Base-by-base conservation (phyloP, 2,888 invertebrate species). In the Noctua fimbriata region DNA sequence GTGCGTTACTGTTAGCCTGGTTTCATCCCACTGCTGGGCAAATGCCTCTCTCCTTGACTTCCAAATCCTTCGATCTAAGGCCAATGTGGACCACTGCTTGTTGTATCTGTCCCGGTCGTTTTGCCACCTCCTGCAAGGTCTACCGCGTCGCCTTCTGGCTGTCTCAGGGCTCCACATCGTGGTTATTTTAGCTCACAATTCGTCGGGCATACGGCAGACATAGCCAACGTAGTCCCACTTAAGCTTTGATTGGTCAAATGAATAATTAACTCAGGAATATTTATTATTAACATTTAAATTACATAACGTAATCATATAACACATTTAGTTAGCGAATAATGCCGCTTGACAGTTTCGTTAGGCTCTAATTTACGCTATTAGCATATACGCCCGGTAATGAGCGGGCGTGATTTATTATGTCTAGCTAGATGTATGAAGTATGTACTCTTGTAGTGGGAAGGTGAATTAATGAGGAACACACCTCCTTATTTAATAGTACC, bases 371-470 rank as follows among this genome's bases (percentile, higher is more conserved):
- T 76, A 72, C 47, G 67, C 66, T 87, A 81, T 88, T 87, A 78
- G 44, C 69, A 79, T 66, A 83, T 41, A 73, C 60, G 71, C 21
- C 47, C 32, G 67, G 69, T 85, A 78, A 86, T 78, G 72, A 78
- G 73, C 69, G 55, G 28, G 16, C 52, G 71, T 87, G 84, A 87
- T 87, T 78, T 72, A 88, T 83, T 87, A 75, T 60, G 58, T 77
- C 49, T 86, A 55, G 70, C 55, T 72, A 7, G 6, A 7, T 41
- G 14, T 75, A 32, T 63, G 41, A 24, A 24, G n/a, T 47, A 70
- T 12, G 60, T 84, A 49, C 36, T 67, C 67, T 69, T 70, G 69
- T 81, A 63, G 47, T 49, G 32, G 10, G 21, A 2, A 36, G 44
- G 44, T 81, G 49, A 58, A 66, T 70, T 80, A 73, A 85, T 81